Percentiles rank a stretch among this genome's conserved stretches.
These are phyloP conservation scores for Brachypteracias leptosomus DNA, from an alignment of 2,113 vertebrate genomes.

Conservation along the genomic window DNA sequence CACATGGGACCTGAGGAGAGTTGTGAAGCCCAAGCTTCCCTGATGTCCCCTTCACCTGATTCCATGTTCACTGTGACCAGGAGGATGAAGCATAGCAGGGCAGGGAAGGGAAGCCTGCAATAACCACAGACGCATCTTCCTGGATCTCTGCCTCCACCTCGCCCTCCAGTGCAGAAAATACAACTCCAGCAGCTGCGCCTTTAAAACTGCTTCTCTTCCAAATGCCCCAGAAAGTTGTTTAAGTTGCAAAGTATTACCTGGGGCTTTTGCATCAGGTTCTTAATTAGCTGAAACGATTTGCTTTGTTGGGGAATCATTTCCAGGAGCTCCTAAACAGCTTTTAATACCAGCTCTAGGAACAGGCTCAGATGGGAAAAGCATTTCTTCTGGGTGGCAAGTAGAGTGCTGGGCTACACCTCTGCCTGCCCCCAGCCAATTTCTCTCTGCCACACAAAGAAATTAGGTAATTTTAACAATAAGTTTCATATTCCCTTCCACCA, in stretches of 20 bases:
- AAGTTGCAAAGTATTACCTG: constrained; percentile 51
- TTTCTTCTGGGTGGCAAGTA: background rate
- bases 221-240: constrained; percentile 33
- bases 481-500: background rate
- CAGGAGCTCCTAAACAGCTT: constrained; percentile 38
- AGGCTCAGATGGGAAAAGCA: background rate
- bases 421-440: background rate
- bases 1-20: background rate
- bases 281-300: constrained; percentile 57
- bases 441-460: background rate
- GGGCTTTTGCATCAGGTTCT: constrained; percentile 37
- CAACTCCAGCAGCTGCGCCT: background rate
- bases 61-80: rapidly evolving
- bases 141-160: background rate
- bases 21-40: rapidly evolving
- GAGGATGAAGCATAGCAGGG: background rate
- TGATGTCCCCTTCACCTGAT: background rate
- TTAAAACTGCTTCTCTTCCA: constrained; percentile 23
- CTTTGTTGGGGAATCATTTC: constrained; percentile 23
- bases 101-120: background rate
- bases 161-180: background rate
- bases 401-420: background rate
- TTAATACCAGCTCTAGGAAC: constrained; percentile 21
- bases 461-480: background rate
- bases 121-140: rapidly evolving